phyloP scores from a whole-genome alignment of 2,113 vertebrate species.

The Bostrychus sinensis region DNA sequence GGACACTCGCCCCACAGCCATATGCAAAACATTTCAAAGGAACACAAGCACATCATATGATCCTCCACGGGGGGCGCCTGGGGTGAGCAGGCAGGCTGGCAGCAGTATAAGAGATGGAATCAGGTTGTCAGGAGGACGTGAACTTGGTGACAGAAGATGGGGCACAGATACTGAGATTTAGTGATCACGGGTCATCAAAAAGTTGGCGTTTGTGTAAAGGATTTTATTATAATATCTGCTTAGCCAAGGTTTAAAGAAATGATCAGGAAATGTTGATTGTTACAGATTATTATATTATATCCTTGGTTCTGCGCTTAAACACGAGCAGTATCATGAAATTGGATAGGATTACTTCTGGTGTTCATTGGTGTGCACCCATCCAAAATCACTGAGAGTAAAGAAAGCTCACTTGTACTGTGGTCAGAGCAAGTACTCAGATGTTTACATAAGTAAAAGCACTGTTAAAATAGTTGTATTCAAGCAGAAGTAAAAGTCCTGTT shows the following conservation, averaged over 20 bases:
- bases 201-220: slow-evolving; percentile 12
- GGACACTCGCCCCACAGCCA: slow-evolving; percentile 61
- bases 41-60: slow-evolving; percentile 73
- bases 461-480: too few relatives aligned
- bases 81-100: slow-evolving; percentile 43
- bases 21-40: slow-evolving; percentile 72
- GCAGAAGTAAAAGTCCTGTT: too few relatives aligned
- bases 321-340: slow-evolving; percentile 18
- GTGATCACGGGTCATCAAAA: slow-evolving; percentile 17
- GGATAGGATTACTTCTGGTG: slow-evolving; percentile 35
- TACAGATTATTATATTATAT: not conserved
- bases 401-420: slow-evolving; percentile 31
- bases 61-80: slow-evolving; percentile 46
- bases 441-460: too few relatives aligned
- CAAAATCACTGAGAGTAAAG: too few relatives aligned
- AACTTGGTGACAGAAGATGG: slow-evolving; percentile 20
- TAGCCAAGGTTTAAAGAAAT: slow-evolving; percentile 12
- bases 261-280: not conserved
- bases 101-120: slow-evolving; percentile 48
- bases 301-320: not conserved
- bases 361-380: slow-evolving; percentile 18
- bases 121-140: slow-evolving; percentile 24
- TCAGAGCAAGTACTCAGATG: too few relatives aligned
- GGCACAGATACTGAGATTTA: slow-evolving; percentile 6
- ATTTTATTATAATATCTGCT: slow-evolving; percentile 17